Evolutionary conservation across 2,113 vertebrate genomes (phyloP).

Genomic region (Leptobrachium ailaonicum): DNA sequence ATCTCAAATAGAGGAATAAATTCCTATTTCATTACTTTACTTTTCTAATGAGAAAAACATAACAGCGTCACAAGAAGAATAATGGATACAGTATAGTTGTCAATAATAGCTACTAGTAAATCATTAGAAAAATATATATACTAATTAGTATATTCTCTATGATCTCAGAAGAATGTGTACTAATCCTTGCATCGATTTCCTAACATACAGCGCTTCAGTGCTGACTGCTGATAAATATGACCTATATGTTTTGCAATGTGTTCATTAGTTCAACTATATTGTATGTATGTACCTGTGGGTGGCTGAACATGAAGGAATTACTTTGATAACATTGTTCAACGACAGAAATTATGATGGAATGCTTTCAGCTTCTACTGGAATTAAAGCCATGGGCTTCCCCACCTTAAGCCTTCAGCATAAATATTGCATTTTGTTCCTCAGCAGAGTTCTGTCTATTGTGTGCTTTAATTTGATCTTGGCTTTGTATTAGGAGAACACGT

Average conservation of each 20-base stretch:
- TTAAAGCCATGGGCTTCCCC: not conserved
- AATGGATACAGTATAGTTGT: too few species aligned
- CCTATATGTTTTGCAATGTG: slow-evolving; percentile 56
- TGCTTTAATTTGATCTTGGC: slow-evolving; percentile 46
- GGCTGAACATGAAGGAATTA: slow-evolving; percentile 36
- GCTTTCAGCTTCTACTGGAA: not conserved
- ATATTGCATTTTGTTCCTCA: slow-evolving; percentile 36
- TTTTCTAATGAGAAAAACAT: too few species aligned
- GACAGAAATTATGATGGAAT: slow-evolving; percentile 48
- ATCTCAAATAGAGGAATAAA: too few species aligned
- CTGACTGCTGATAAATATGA: slow-evolving; percentile 38
- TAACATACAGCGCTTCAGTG: too few species aligned
- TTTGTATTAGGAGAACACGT: slow-evolving; percentile 20
- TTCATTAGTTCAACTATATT: slow-evolving; percentile 11
- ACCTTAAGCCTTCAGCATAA: slow-evolving; percentile 27
- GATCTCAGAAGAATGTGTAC: too few species aligned
- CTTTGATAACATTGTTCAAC: slow-evolving; percentile 61
- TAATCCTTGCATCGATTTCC: too few species aligned
- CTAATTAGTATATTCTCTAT: too few species aligned
- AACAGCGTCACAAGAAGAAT: too few species aligned
- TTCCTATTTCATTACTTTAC: too few species aligned
- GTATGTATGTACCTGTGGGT: too few species aligned
- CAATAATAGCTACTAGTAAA: too few species aligned
- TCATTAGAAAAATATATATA: too few species aligned
- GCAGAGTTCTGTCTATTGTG: not conserved